Percentiles rank a stretch among this genome's conserved stretches.
phyloP scores from a whole-genome alignment of 2,888 invertebrate species.

The Yponomeuta malinellus region DNA sequence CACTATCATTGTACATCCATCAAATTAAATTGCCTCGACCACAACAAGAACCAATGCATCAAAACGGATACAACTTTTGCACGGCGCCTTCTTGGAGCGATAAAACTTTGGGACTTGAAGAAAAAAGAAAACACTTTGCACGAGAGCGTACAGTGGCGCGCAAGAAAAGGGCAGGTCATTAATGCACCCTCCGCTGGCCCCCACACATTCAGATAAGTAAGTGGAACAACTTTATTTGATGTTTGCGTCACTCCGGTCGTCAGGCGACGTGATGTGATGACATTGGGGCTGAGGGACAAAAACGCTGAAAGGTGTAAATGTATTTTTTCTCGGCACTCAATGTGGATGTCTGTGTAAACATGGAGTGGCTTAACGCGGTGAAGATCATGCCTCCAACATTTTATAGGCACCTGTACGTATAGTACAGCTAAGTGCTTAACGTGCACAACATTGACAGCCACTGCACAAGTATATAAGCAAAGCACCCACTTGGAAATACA shows the following conservation, averaged over 20 bases:
- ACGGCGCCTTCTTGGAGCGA: too few relatives aligned
- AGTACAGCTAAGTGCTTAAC: too few relatives aligned
- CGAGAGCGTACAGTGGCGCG: conserved; percentile 7
- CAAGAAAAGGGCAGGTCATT: conserved; percentile 45
- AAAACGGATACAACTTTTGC: too few relatives aligned
- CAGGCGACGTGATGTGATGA: conserved; percentile 40
- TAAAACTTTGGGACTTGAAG: too few relatives aligned
- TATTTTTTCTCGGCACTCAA: conserved; percentile 23
- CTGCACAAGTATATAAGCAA: too few relatives aligned
- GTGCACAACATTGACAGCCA: too few relatives aligned
- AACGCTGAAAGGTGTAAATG: conserved; percentile 42
- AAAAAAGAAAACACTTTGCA: conserved; percentile 3
- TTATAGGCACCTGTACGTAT: too few relatives aligned
- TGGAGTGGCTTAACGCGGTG: not conserved
- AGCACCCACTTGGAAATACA: too few relatives aligned
- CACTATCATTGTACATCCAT: too few relatives aligned
- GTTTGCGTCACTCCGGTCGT: conserved; percentile 40
- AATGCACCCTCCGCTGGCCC: conserved; percentile 60
- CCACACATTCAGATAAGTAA: conserved; percentile 35
- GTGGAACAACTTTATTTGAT: conserved; percentile 75
- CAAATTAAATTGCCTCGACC: too few relatives aligned
- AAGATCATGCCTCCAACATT: too few relatives aligned
- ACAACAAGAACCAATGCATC: too few relatives aligned
- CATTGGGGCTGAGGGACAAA: conserved; percentile 29
- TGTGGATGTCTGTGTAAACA: not conserved